These are phyloP conservation scores for Acanthornis magna DNA, from an alignment of 2,797 vertebrate genomes.

Conservation along the genomic window DNA sequence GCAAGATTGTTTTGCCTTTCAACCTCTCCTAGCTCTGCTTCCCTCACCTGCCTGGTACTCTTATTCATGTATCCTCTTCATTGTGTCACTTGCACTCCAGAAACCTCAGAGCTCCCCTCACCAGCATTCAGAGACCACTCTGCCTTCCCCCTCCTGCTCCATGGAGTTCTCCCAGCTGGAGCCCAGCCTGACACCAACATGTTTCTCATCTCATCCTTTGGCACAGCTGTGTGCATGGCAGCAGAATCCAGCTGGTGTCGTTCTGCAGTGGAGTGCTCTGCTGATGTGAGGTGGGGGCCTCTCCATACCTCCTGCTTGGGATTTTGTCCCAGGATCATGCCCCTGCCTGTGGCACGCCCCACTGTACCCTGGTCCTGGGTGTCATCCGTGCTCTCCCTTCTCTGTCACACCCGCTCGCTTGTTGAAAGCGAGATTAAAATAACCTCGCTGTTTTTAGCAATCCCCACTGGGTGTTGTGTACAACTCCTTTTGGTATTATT, in stretches of 20 bases:
- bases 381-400: neutral
- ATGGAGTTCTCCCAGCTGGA: neutral
- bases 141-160: neutral
- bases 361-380: neutral
- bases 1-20: neutral
- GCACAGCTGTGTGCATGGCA: accelerated
- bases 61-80: neutral
- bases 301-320: neutral
- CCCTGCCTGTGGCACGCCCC: neutral
- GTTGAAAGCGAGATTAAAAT: constrained; percentile 56
- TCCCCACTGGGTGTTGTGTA: constrained; percentile 41
- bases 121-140: neutral
- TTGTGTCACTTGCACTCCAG: accelerated
- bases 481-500: constrained; percentile 45
- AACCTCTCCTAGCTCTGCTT: neutral
- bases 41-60: neutral
- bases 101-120: neutral
- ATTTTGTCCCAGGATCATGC: neutral
- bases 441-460: constrained; percentile 59
- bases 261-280: neutral
- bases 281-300: accelerated
- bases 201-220: neutral
- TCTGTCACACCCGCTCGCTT: neutral
- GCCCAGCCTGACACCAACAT: neutral
- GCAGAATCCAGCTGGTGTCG: neutral